A percentile compares a stretch with the other conserved stretches of the same genome.
Conservation (phyloP, 2,888 invertebrate genomes). For the Rhimphoctona megacephalus region DNA sequence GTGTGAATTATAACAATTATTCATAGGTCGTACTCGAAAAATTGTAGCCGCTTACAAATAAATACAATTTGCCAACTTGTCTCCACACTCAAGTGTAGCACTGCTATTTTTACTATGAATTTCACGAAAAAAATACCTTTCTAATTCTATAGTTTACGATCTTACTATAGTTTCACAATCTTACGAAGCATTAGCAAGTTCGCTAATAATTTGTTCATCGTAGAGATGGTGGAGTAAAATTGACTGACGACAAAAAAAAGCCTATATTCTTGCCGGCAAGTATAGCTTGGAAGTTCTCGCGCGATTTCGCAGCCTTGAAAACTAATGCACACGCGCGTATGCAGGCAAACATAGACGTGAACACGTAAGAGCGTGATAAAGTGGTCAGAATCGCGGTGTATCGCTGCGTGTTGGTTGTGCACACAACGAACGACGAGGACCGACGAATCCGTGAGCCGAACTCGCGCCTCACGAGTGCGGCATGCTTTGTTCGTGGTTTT, state of each 20-base stretch:
- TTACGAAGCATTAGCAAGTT: not conserved
- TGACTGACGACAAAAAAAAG: constrained; percentile 4
- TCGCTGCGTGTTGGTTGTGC: not conserved
- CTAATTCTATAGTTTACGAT: too few relatives aligned
- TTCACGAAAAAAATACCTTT: not conserved
- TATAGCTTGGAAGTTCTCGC: constrained; percentile 18
- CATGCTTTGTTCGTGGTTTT: constrained; percentile 73
- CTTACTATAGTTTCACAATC: not conserved
- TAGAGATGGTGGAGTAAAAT: not conserved
- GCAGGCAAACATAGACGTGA: not conserved
- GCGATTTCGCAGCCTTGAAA: constrained; percentile 39
- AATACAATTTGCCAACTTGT: too few relatives aligned
- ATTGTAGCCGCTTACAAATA: too few relatives aligned
- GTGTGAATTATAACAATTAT: too few relatives aligned
- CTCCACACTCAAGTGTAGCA: too few relatives aligned
- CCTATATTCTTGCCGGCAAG: not conserved
- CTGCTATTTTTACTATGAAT: not conserved
- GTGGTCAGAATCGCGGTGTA: constrained; percentile 1
- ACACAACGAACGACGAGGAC: constrained; percentile 24
- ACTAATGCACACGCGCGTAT: constrained; percentile 18
- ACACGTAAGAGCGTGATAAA: constrained; percentile 1
- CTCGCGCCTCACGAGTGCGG: constrained; percentile 49
- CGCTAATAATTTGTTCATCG: not conserved
- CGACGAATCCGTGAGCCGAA: constrained; percentile 40
- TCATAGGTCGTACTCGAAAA: too few relatives aligned